Conservation (phyloP, 2,888 invertebrate genomes). For the Synergus itoensis region DNA sequence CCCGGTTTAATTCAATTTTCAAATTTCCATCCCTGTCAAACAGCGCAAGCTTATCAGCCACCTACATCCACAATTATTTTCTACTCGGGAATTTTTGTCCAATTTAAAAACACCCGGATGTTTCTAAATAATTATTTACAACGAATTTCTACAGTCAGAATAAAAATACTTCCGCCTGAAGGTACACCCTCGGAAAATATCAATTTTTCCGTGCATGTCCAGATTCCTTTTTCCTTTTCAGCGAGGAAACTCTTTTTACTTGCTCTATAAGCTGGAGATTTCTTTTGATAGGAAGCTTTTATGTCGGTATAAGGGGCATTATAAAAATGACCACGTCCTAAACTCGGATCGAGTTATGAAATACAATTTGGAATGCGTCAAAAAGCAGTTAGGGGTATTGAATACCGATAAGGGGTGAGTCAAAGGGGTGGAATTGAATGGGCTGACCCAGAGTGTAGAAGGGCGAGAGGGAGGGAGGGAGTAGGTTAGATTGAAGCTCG, state of each 20-base stretch:
- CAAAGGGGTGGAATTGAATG: conserved; percentile 62
- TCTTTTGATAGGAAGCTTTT: conserved; percentile 28
- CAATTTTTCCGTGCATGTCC: conserved; percentile 13
- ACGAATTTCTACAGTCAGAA: not conserved
- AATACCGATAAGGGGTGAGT: conserved; percentile 65
- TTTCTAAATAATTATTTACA: too few relatives aligned
- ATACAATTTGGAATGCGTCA: conserved; percentile 66
- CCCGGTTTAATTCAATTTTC: conserved; percentile 6
- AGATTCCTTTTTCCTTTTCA: not conserved
- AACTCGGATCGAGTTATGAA: conserved; percentile 61
- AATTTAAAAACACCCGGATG: too few relatives aligned
- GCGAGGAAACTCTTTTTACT: not conserved
- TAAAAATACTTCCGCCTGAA: not conserved
- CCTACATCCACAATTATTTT: not conserved
- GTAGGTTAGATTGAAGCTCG: conserved; percentile 60
- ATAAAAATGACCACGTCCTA: conserved; percentile 37
- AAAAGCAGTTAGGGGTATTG: conserved; percentile 66
- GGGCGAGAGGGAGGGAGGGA: conserved; percentile 50
- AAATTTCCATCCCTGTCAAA: conserved; percentile 8
- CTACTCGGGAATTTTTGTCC: not conserved
- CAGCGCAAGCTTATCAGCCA: not conserved
- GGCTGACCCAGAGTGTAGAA: conserved; percentile 51
- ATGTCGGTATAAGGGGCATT: conserved; percentile 29
- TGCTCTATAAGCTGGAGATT: conserved; percentile 15
- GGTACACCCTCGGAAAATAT: not conserved